Evolutionary conservation across 1,140 invertebrate species (phyloP), one percentile per base, ranked within the genome.

Genomic region (Grapholita molesta): DNA sequence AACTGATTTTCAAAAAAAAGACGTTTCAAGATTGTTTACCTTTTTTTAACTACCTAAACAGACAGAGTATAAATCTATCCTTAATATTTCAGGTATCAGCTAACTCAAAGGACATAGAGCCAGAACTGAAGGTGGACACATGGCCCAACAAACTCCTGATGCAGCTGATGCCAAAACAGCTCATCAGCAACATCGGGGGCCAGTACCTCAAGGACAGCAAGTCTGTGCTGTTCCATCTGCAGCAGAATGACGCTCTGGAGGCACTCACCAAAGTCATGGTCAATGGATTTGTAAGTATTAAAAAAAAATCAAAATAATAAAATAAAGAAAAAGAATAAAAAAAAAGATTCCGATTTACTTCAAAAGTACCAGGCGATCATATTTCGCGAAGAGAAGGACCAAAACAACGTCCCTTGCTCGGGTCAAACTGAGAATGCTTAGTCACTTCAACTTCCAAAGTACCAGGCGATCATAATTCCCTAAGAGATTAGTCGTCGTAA

Each of bases 121-220:
- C 96, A 0, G 97, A 98, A 89, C 93, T 98, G 94, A 98, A 97
- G 93, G 96, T 97, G 1, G 96, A 97, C 75, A 96, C 96, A 11
- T 99, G 98, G 98, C 98, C 98, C 2, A 94, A 94, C 66, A 98
- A 98, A 86, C 86, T 99, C 9, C 94, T 97, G 48, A 98, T 99
- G 96, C 97, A 99, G 84, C 84, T 99, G 64, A 97, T 99, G 95
- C 98, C 98, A 0, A 98, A 98, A 84, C 95, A 96, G 76, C 90
- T 99, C 53, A 96, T 98, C 76, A 96, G 96, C 69, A 97, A 94
- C 85, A 97, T 98, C 77, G 97, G 97, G 0, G 96, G 96, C 0
- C 94, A 95, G 69, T 97, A 96, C 85, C 93, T 99, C 0, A 97
- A 97, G 85, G 90, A 97, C 91, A 96, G 96, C 21, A 96, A 97